Evolutionary conservation across 2,113 vertebrate genomes (phyloP).

Genomic region (Meleagris gallopavo): DNA sequence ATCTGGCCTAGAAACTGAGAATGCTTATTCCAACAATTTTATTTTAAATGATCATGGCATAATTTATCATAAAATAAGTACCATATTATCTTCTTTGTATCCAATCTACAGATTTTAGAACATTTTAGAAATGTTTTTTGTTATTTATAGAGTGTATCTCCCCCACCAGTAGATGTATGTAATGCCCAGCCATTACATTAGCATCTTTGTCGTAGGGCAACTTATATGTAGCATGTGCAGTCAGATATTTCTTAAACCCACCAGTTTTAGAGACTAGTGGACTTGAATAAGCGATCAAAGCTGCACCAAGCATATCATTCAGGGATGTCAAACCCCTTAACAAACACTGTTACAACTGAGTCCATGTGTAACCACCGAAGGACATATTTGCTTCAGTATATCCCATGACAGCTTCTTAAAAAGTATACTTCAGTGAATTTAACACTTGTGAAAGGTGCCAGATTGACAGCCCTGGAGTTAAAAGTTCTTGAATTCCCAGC

Average conservation of each 20-base stretch:
- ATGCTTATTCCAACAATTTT: neutral
- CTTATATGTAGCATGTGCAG: slow-evolving; percentile 26
- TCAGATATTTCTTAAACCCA: slow-evolving; percentile 26
- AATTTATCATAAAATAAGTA: neutral
- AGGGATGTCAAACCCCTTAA: slow-evolving; percentile 73
- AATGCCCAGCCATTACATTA: neutral
- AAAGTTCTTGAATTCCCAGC: slow-evolving; percentile 64
- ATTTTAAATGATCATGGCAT: neutral
- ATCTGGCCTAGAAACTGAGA: neutral
- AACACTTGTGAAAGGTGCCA: slow-evolving; percentile 73
- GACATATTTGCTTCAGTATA: slow-evolving; percentile 76
- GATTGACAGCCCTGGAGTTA: slow-evolving; percentile 70
- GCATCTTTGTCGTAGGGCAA: neutral
- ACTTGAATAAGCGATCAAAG: slow-evolving; percentile 73
- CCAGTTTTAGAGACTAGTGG: slow-evolving; percentile 45
- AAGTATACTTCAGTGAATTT: slow-evolving; percentile 69
- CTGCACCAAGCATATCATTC: slow-evolving; percentile 72
- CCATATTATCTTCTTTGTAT: neutral
- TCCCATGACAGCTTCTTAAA: slow-evolving; percentile 75
- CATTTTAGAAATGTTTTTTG: neutral
- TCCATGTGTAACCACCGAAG: slow-evolving; percentile 75
- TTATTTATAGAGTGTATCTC: neutral
- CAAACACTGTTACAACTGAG: slow-evolving; percentile 72
- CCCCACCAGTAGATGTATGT: neutral
- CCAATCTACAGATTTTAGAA: neutral